Evolutionary conservation across 2,888 invertebrate species (phyloP), one percentile per base, ranked within the genome.

Genomic region (Archips crataeganus): DNA sequence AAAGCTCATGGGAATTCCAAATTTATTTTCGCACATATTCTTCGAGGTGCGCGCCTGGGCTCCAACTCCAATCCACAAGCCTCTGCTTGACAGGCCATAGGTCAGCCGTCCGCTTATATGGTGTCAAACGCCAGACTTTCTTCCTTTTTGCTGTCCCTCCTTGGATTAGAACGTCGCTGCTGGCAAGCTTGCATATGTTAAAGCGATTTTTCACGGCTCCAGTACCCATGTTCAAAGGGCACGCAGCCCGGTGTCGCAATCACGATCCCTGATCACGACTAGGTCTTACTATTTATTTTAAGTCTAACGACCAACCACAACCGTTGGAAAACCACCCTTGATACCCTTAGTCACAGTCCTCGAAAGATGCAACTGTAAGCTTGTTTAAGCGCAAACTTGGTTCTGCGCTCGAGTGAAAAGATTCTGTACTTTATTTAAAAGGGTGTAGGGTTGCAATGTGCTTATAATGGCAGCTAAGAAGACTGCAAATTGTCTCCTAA

Each of bases 141-240:
- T 72, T 73, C 78, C 66, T 68, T 51, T 81, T 74, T 90, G 85
- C 87, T 82, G 82, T 81, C 88, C 75, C 78, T 90, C 87, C 71
- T 54, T 75, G 87, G 90, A 93, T 93, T 93, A 93, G 92, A 92
- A 89, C 88, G 89, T 92, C 82, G 84, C 85, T 76, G 75, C 84
- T 86, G 88, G 87, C 87, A 84, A 89, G 87, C 89, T 91, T 92
- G 93, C 94, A 94, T 90, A 90, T 93, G 94, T 93, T 91, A 89
- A 88, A 92, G 91, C 94, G 92, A 93, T 94, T 94, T 94, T 94
- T 94, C 94, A 94, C 94, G 92, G 94, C 91, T 92, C 86, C 89
- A 86, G 88, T 89, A 91, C 93, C 90, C 89, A 85, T 91, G 93
- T 92, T 86, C 93, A 94, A 94, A 94, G 94, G 93, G 91, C 93